Conservation (phyloP, 2,113 vertebrate genomes). For the Sebastes fasciatus region DNA sequence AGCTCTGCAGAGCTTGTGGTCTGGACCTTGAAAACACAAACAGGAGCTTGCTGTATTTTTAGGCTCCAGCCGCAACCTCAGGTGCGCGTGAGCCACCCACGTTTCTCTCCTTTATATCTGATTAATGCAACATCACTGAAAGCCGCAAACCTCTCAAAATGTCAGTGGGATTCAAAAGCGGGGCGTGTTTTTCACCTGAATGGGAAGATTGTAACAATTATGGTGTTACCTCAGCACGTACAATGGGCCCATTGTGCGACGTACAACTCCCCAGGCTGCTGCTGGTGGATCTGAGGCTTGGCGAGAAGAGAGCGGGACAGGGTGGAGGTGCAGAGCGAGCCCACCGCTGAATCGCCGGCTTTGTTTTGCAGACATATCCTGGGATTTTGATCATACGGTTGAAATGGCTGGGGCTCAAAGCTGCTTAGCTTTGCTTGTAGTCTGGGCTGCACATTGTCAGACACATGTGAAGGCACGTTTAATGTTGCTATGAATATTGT, state of each 20-base stretch:
- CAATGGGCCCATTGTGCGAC: constrained; percentile 73
- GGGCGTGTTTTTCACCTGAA: constrained; percentile 76
- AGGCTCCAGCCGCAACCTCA: constrained; percentile 31
- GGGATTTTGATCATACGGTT: constrained; percentile 72
- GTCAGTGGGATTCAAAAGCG: constrained; percentile 59
- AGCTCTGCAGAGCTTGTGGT: constrained; percentile 30
- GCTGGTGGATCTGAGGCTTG: constrained; percentile 73
- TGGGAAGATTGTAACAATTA: constrained; percentile 77
- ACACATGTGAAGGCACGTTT: constrained; percentile 47
- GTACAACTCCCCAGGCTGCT: constrained; percentile 54
- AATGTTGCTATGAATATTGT: constrained; percentile 18
- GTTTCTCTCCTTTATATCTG: constrained; percentile 44
- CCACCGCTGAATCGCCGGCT: constrained; percentile 72
- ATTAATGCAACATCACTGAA: constrained; percentile 55
- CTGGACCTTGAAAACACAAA: constrained; percentile 36
- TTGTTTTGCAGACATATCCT: constrained; percentile 75
- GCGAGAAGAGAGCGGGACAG: constrained; percentile 53
- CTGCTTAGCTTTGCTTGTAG: constrained; percentile 55
- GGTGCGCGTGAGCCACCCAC: constrained; percentile 52
- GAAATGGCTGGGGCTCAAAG: constrained; percentile 64
- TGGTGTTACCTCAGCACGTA: constrained; percentile 67
- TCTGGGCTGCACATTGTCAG: constrained; percentile 34
- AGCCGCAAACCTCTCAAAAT: constrained; percentile 58
- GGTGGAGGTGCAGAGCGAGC: constrained; percentile 67
- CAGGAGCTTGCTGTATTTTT: constrained; percentile 16